Conservation (phyloP, 2,113 vertebrate genomes). For the Leucosticte australis region DNA sequence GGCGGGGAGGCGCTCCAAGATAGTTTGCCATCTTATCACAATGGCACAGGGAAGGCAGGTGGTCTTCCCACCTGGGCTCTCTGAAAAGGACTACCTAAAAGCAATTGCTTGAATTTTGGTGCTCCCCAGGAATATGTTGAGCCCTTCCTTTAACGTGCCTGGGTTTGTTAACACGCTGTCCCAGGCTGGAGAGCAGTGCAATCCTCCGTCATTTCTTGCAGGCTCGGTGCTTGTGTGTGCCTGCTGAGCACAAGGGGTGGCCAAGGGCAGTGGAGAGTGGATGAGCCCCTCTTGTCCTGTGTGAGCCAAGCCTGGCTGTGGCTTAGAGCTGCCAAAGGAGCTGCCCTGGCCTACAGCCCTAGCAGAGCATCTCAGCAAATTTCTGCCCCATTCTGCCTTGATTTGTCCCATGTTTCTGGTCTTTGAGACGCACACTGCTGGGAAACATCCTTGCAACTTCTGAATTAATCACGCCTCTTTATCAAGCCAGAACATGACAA, state of each 20-base stretch:
- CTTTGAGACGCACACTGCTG: not conserved
- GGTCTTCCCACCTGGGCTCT: not conserved
- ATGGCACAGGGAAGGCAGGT: constrained; percentile 7
- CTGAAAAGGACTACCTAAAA: not conserved
- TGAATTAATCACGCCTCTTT: not conserved
- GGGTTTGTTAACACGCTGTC: not conserved
- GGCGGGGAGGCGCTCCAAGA: not conserved
- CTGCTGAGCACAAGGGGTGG: not conserved
- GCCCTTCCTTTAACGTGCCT: not conserved
- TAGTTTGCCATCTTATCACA: constrained; percentile 15
- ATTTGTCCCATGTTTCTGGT: not conserved
- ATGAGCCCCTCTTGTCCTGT: not conserved
- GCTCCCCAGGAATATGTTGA: not conserved
- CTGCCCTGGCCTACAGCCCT: not conserved
- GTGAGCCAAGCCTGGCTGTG: not conserved
- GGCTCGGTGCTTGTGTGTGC: accelerated
- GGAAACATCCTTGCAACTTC: not conserved
- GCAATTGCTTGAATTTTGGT: constrained; percentile 17
- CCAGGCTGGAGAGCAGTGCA: not conserved
- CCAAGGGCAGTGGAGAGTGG: not conserved
- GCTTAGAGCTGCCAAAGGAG: not conserved
- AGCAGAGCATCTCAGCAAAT: accelerated
- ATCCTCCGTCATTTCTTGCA: not conserved
- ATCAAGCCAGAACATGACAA: not conserved
- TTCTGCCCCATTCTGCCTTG: not conserved